Base-by-base conservation (phyloP, 1,140 invertebrate genomes). In the Caenorhabditis remanei region DNA sequence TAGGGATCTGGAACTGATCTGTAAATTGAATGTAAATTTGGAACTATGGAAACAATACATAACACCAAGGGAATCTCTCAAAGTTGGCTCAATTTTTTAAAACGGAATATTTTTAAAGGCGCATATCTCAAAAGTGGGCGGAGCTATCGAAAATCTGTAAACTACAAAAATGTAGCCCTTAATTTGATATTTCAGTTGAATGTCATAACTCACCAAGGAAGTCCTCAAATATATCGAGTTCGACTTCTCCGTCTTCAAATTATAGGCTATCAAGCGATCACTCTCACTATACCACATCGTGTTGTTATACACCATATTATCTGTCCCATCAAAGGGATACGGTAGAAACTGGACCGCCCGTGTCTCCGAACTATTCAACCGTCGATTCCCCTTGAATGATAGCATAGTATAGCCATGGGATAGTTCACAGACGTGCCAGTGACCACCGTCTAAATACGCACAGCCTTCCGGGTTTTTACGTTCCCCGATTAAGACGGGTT, bases 301-400 rank as follows among this genome's bases (percentile, higher is more conserved):
- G 46, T 79, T 50, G 46, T 79, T 79, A 21, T 79, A 79, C 4
- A 79, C 71, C 71, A 79, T 79, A 9, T 79, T 79, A 24, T 79
- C 71, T n/a, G 71, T 79, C 53, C 71, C 71, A 79, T 79, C 71
- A 50, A 79, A 79, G 4, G 71, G 71, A 32, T 79, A 79, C 46
- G 71, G 71, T 24, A 79, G n/a, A 79, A 79, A 79, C n/a, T 79
- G 71, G 24, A 79, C 71, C 19, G 71, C 71, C 43, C 71, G 71
- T 32, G 71, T 79, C n/a, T 48, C 43, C 14, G 71, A 79, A n/a
- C 71, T 79, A 50, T 79, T 79, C 71, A 79, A 24, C 53, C 71
- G 7, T 5, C 71, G 71, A 79, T 48, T 79, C 24, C 71, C 71
- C 53, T 79, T 79, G 24, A 79, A 79, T 11, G 71, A 79, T 1